These are phyloP conservation scores for Malurus melanocephalus DNA, from an alignment of 2,113 vertebrate genomes.

Conservation along the genomic window DNA sequence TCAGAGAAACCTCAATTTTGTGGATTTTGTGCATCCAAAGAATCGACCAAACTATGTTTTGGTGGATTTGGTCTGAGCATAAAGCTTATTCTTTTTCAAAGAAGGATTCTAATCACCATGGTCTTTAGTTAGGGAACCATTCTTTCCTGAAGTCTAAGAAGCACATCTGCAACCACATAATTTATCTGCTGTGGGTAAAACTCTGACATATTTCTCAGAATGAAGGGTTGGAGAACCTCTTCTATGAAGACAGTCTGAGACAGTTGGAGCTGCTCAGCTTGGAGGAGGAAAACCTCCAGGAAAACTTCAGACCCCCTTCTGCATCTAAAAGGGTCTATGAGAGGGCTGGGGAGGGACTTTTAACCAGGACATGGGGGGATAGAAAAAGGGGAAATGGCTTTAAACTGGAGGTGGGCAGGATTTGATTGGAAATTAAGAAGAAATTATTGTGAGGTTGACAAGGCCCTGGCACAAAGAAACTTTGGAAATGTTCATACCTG, in stretches of 20 bases:
- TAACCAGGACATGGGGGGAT: no score
- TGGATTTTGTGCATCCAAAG: not conserved
- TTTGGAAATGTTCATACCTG: not conserved
- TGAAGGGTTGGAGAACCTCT: not conserved
- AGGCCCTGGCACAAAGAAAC: not conserved
- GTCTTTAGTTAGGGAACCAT: not conserved
- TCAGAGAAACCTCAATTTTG: not conserved
- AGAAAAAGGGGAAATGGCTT: not conserved
- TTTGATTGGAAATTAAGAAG: not conserved
- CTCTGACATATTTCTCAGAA: not conserved
- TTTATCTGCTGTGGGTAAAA: not conserved
- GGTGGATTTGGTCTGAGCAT: not conserved
- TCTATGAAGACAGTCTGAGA: not conserved
- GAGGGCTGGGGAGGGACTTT: not conserved
- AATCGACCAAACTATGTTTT: not conserved
- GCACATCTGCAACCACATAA: not conserved
- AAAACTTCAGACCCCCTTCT: not conserved
- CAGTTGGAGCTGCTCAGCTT: not conserved
- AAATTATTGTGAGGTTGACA: not conserved
- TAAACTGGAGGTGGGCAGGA: no score
- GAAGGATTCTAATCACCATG: not conserved
- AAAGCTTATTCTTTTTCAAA: not conserved
- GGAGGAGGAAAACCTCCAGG: not conserved
- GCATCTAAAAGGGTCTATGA: fast-evolving
- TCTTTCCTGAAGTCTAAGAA: not conserved